These are phyloP conservation scores for Pholis gunnellus DNA, from an alignment of 2,113 vertebrate genomes.

Conservation along the genomic window DNA sequence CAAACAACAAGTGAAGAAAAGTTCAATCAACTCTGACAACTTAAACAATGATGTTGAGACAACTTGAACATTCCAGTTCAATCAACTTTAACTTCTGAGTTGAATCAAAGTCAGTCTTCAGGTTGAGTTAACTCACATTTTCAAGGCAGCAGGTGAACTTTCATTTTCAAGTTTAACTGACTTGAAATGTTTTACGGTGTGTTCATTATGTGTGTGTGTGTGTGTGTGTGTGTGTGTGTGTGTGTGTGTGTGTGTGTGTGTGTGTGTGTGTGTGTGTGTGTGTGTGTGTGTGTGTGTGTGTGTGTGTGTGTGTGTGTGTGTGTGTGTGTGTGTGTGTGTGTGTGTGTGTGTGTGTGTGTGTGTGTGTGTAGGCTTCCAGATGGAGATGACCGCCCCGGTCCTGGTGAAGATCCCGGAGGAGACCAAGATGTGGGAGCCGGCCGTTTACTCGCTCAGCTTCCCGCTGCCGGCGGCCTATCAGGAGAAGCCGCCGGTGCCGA, in stretches of 20 bases:
- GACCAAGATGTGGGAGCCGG: constrained; percentile 82
- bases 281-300: not conserved
- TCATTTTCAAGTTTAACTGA: too few species aligned
- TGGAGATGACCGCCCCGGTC: constrained; percentile 86
- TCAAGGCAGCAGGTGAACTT: too few species aligned
- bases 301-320: not conserved
- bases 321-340: not conserved
- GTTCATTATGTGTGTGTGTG: not conserved
- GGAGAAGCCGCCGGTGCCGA: constrained; percentile 78
- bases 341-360: not conserved
- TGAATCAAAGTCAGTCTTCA: too few species aligned
- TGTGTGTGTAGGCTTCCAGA: constrained; percentile 72
- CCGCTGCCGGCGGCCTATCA: constrained; percentile 81
- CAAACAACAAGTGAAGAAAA: too few species aligned
- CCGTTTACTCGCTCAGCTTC: constrained; percentile 84
- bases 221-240: not conserved
- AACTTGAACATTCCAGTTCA: too few species aligned
- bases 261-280: not conserved
- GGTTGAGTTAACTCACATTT: too few species aligned
- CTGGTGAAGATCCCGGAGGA: constrained; percentile 84
- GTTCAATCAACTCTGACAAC: too few species aligned
- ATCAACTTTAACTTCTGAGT: too few species aligned
- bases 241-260: not conserved
- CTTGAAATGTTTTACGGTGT: not conserved
- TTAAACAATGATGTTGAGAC: too few species aligned